phyloP scores from a whole-genome alignment of 2,888 invertebrate genomes.

The Falcaria lacertinaria region DNA sequence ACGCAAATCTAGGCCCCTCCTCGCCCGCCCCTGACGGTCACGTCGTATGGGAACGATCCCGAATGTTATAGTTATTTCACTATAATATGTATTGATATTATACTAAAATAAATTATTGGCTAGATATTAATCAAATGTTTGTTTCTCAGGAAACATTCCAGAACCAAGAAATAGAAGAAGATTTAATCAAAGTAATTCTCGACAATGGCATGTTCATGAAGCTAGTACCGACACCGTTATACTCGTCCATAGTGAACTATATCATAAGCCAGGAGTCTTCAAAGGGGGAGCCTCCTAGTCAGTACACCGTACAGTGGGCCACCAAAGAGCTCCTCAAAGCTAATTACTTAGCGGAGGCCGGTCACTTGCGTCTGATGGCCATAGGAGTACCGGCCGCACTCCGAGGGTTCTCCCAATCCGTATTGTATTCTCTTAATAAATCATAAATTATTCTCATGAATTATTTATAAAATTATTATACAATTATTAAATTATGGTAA shows the following conservation, averaged over 20 bases:
- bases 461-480: conserved; percentile 20
- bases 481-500: conserved; percentile 24
- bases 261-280: conserved; percentile 36
- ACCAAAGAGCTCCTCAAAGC: conserved; percentile 43
- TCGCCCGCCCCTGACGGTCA: too few relatives aligned
- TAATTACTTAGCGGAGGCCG: conserved; percentile 58
- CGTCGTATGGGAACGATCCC: too few relatives aligned
- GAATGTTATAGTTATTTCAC: too few relatives aligned
- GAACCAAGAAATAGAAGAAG: conserved; percentile 48
- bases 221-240: conserved; percentile 55
- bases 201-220: conserved; percentile 55
- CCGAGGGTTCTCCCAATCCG: conserved; percentile 56
- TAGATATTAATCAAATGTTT: neutral
- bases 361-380: conserved; percentile 49
- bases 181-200: conserved; percentile 55
- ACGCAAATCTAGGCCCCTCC: too few relatives aligned
- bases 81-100: too few relatives aligned
- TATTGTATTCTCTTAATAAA: conserved; percentile 42
- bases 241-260: conserved; percentile 45
- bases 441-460: conserved; percentile 13
- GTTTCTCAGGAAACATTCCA: conserved; percentile 40
- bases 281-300: conserved; percentile 16
- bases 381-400: conserved; percentile 51
- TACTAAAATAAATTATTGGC: neutral
- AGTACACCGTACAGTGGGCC: conserved; percentile 53